A percentile compares a stretch with the other conserved stretches of the same genome.
Conservation (phyloP, 2,888 invertebrate species). For the Plagodis dolabraria region DNA sequence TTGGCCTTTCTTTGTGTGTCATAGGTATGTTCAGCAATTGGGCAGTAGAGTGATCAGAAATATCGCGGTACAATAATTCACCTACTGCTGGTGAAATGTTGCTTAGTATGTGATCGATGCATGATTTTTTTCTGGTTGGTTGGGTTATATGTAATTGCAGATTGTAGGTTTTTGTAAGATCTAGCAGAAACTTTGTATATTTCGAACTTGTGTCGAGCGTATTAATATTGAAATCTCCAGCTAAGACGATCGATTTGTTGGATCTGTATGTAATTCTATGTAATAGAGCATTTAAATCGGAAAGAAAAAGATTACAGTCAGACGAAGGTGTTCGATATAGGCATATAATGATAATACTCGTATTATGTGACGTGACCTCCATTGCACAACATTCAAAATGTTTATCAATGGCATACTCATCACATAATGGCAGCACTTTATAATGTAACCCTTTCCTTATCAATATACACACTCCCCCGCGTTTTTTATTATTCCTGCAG, state of each 20-base stretch:
- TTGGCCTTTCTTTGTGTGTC: too few species aligned
- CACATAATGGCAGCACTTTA: background rate
- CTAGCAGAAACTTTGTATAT: background rate
- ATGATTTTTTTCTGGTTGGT: background rate
- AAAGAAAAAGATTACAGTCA: background rate
- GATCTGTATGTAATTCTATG: background rate
- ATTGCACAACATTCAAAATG: conserved; percentile 5
- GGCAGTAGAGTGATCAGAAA: background rate
- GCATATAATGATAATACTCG: background rate
- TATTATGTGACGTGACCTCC: background rate
- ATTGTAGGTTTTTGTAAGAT: background rate
- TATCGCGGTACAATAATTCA: background rate
- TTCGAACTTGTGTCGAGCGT: background rate
- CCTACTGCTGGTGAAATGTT: background rate
- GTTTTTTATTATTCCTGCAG: conserved; percentile 2
- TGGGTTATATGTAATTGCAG: background rate
- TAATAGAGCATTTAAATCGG: background rate
- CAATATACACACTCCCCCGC: conserved; percentile 3
- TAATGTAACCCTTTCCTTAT: background rate
- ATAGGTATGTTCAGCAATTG: background rate
- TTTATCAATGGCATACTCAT: background rate
- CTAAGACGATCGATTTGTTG: background rate
- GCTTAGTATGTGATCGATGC: too few species aligned
- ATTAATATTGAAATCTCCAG: too few species aligned
- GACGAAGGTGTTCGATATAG: conserved; percentile 5